Evolutionary conservation across 2,797 vertebrate genomes (phyloP).

Genomic region (Thaleichthys pacificus): DNA sequence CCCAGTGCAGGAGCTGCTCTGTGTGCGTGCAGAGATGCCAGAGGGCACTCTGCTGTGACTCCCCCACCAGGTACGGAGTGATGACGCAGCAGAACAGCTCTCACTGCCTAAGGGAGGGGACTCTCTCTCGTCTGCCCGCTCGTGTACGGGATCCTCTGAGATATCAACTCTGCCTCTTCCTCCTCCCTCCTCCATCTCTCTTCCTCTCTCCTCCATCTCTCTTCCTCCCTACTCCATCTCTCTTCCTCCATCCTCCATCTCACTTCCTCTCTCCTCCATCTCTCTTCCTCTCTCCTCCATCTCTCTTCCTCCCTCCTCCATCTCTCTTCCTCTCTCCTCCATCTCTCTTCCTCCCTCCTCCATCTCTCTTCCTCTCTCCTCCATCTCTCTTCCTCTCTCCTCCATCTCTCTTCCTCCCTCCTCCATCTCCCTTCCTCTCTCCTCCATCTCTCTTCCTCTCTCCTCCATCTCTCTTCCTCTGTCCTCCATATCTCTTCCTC

Average conservation of each 20-base stretch:
- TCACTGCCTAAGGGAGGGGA: no score
- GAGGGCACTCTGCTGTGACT: constrained; percentile 1
- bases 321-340: background rate
- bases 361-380: no score
- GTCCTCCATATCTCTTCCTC: background rate
- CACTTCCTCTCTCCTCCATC: no score
- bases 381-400: no score
- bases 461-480: no score
- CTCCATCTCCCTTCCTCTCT: no score
- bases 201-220: background rate
- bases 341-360: background rate
- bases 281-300: background rate
- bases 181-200: background rate
- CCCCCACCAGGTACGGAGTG: constrained; percentile 27
- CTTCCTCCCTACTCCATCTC: no score
- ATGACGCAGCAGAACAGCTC: constrained; percentile 9
- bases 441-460: no score
- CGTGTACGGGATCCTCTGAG: no score
- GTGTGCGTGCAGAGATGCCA: constrained; percentile 33
- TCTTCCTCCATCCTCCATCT: no score
- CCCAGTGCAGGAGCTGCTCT: constrained; percentile 24
- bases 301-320: background rate
- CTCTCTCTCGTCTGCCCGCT: no score
- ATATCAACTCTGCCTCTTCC: background rate
- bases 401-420: no score